Conservation (phyloP, 2,113 vertebrate genomes). For the Catharus fuscescens region DNA sequence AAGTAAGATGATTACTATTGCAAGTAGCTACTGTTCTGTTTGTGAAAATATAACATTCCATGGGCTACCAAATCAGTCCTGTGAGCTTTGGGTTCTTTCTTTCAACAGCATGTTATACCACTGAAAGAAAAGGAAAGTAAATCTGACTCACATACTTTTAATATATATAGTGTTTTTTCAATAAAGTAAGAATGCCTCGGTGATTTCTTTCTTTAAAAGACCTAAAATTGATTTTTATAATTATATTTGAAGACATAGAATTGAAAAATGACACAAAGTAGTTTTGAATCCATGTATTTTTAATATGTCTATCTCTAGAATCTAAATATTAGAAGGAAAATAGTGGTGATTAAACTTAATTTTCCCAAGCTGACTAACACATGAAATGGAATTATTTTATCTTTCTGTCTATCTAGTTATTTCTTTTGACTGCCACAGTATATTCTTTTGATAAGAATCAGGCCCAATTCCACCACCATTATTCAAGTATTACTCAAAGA, state of each 20-base stretch:
- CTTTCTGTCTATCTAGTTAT: neutral
- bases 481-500: neutral
- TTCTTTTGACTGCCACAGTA: neutral
- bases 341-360: neutral
- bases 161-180: neutral
- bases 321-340: neutral
- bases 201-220: neutral
- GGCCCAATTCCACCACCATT: neutral
- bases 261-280: neutral
- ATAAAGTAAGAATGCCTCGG: neutral
- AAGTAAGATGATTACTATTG: neutral
- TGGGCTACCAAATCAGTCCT: neutral
- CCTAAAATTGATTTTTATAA: neutral
- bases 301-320: neutral
- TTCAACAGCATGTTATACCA: neutral
- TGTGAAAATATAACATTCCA: neutral
- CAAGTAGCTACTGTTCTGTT: neutral
- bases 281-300: neutral
- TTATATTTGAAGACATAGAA: neutral
- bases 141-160: neutral
- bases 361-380: neutral
- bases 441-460: neutral
- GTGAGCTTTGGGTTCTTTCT: neutral
- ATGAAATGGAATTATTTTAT: neutral
- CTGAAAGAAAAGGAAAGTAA: neutral